A percentile compares a stretch with the other conserved stretches of the same genome.
These are phyloP conservation scores for Pelusios castaneus DNA, from an alignment of 2,113 vertebrate species.

Conservation along the genomic window DNA sequence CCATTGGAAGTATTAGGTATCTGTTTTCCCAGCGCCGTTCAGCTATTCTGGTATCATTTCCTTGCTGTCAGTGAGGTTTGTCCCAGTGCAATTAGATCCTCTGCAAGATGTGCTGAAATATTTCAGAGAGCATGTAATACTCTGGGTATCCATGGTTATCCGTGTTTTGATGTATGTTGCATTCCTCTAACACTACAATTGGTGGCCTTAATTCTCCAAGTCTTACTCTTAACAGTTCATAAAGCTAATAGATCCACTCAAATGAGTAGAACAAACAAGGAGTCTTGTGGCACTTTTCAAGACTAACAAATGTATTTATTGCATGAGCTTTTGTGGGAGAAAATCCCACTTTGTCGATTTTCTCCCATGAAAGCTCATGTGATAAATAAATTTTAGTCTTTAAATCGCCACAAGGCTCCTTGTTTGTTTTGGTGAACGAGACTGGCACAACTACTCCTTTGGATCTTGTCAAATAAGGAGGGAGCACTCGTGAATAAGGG, in stretches of 20 bases:
- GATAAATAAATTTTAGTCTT: too few species aligned
- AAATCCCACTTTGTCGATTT: too few species aligned
- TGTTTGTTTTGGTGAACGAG: too few species aligned
- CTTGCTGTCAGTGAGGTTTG: background rate
- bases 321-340: too few species aligned
- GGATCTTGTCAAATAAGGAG: background rate
- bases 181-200: accelerated
- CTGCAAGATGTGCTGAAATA: accelerated
- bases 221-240: accelerated
- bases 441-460: too few species aligned
- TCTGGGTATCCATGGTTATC: background rate
- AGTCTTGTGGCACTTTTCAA: too few species aligned
- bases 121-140: background rate
- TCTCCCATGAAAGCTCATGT: too few species aligned
- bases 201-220: accelerated
- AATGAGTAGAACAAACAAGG: background rate
- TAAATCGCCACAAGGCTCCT: too few species aligned
- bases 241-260: background rate
- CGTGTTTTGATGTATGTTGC: accelerated
- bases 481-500: background rate
- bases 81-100: background rate
- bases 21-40: background rate
- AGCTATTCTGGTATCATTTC: background rate
- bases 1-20: background rate
- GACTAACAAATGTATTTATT: too few species aligned